Percentiles rank a stretch among this genome's conserved stretches.
Conservation (phyloP, 1,140 invertebrate genomes). For the Hyphantria cunea region DNA sequence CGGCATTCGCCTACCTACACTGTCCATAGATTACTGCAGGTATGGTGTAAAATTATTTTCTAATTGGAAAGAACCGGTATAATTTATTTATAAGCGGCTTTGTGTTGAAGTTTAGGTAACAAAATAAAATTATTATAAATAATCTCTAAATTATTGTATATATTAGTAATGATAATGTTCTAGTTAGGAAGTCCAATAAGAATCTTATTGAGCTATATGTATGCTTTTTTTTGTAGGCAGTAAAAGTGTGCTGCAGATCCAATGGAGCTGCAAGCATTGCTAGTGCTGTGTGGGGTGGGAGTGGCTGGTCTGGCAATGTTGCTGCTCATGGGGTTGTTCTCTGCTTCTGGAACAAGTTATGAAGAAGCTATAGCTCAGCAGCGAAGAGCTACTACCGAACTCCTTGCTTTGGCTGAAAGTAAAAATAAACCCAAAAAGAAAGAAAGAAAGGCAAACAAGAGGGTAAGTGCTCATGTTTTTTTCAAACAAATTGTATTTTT, state of each 20-base stretch:
- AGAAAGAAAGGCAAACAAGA: slow-evolving; percentile 71
- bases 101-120: too few species aligned
- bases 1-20: neutral
- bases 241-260: slow-evolving; percentile 52
- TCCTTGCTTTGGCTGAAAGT: slow-evolving; percentile 66
- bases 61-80: too few species aligned
- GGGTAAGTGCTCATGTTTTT: slow-evolving; percentile 48
- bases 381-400: slow-evolving; percentile 68
- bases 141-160: too few species aligned
- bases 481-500: too few species aligned
- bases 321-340: slow-evolving; percentile 71
- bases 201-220: neutral
- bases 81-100: too few species aligned
- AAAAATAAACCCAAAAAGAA: slow-evolving; percentile 70
- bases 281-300: slow-evolving; percentile 67
- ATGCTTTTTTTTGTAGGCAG: slow-evolving; percentile 8
- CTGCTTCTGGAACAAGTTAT: slow-evolving; percentile 70
- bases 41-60: neutral
- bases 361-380: slow-evolving; percentile 76
- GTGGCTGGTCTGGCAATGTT: slow-evolving; percentile 69
- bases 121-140: too few species aligned
- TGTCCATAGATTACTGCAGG: neutral
- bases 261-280: slow-evolving; percentile 76
- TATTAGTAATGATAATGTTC: too few species aligned
- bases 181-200: too few species aligned